Conservation (phyloP, 2,888 invertebrate genomes). For the Desoria tigrina region DNA sequence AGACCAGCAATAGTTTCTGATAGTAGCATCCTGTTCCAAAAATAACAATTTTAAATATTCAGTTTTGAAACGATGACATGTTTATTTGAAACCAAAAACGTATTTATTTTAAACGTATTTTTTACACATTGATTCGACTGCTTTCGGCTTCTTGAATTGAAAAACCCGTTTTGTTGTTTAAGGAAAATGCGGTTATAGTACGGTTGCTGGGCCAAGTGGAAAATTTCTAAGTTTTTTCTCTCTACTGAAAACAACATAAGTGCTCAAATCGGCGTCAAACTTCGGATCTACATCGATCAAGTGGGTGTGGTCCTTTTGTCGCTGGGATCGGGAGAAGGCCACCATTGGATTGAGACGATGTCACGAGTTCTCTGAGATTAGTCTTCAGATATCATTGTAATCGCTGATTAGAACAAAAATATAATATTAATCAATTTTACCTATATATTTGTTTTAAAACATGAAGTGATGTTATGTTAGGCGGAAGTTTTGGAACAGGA, state of each 20-base stretch:
- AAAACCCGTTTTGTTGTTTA: constrained; percentile 56
- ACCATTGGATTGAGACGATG: constrained; percentile 64
- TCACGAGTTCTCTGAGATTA: constrained; percentile 60
- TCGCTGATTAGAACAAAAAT: constrained; percentile 51
- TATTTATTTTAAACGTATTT: not conserved
- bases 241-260: no score
- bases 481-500: constrained; percentile 63
- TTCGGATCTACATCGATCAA: no score
- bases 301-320: no score
- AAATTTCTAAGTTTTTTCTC: no score
- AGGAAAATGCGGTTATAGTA: constrained; percentile 58
- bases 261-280: no score
- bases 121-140: constrained; percentile 59
- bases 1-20: constrained; percentile 60
- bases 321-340: constrained; percentile 60
- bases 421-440: not conserved
- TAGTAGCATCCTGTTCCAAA: constrained; percentile 59
- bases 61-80: not conserved
- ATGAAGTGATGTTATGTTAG: no score
- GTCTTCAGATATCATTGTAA: constrained; percentile 61
- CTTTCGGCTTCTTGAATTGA: constrained; percentile 57
- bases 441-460: not conserved
- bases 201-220: no score
- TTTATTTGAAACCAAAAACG: constrained; percentile 2
- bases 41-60: not conserved